phyloP scores from a whole-genome alignment of 2,113 vertebrate species.

The Colinus virginianus region DNA sequence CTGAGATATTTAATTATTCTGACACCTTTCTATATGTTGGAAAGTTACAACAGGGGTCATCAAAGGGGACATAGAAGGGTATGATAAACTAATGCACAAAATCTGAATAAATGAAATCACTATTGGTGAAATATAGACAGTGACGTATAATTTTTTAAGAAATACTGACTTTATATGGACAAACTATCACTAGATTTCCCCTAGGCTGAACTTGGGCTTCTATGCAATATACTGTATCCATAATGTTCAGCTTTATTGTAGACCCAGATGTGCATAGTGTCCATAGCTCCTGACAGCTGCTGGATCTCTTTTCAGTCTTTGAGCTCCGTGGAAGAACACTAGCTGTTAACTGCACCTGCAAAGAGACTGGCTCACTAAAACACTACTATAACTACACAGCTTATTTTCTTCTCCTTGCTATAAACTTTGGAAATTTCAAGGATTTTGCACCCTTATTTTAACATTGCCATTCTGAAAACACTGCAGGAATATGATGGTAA shows the following conservation, averaged over 20 bases:
- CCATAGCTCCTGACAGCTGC: background rate
- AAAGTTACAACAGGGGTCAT: background rate
- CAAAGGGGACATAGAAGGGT: background rate
- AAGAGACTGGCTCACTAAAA: background rate
- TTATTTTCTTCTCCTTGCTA: background rate
- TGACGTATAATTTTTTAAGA: background rate
- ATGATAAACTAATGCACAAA: background rate
- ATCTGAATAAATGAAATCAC: background rate
- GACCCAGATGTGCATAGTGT: background rate
- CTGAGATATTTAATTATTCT: conserved; percentile 46
- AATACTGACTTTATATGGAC: background rate
- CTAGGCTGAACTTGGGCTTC: background rate
- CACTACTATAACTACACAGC: background rate
- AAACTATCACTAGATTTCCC: background rate
- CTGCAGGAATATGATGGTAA: background rate
- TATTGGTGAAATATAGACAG: background rate
- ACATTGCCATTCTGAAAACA: conserved; percentile 19
- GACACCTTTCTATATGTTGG: background rate
- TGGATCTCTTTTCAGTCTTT: background rate
- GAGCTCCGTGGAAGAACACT: background rate
- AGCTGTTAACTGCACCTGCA: background rate
- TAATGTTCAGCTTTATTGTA: background rate
- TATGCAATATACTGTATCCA: background rate
- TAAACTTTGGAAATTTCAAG: background rate
- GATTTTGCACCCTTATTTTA: background rate